Evolutionary conservation across 1,140 invertebrate genomes (phyloP).

Genomic region (Aricia agestis): DNA sequence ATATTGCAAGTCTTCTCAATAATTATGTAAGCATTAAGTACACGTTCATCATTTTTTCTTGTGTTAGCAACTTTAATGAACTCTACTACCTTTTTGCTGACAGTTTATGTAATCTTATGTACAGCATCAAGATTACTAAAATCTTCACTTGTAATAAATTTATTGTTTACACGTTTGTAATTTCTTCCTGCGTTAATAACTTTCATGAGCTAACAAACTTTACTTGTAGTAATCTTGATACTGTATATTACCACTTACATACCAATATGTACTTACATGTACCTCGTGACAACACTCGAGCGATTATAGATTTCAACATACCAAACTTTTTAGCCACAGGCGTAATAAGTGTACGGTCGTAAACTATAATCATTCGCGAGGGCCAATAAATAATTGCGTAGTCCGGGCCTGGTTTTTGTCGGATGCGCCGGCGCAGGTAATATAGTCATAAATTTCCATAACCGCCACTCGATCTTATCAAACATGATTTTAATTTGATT

Average conservation of each 20-base stretch:
- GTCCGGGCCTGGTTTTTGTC: slow-evolving; percentile 64
- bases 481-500: slow-evolving; percentile 76
- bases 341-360: slow-evolving; percentile 56
- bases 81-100: too few species aligned
- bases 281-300: neutral
- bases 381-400: slow-evolving; percentile 68
- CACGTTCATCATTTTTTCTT: too few species aligned
- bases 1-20: too few species aligned
- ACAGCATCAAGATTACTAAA: too few species aligned
- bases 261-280: neutral
- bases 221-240: neutral
- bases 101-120: too few species aligned
- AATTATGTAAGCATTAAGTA: too few species aligned
- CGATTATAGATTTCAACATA: slow-evolving; percentile 1
- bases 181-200: too few species aligned
- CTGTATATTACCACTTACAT: neutral
- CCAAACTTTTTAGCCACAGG: slow-evolving; percentile 43
- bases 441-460: slow-evolving; percentile 76
- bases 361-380: slow-evolving; percentile 72
- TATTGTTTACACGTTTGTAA: too few species aligned
- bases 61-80: too few species aligned
- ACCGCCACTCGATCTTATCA: slow-evolving; percentile 75
- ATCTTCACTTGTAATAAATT: too few species aligned
- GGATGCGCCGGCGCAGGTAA: slow-evolving; percentile 69
- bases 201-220: too few species aligned